These are phyloP conservation scores for Erinaceus europaeus DNA, from an alignment of 2,113 vertebrate species.

Conservation along the genomic window DNA sequence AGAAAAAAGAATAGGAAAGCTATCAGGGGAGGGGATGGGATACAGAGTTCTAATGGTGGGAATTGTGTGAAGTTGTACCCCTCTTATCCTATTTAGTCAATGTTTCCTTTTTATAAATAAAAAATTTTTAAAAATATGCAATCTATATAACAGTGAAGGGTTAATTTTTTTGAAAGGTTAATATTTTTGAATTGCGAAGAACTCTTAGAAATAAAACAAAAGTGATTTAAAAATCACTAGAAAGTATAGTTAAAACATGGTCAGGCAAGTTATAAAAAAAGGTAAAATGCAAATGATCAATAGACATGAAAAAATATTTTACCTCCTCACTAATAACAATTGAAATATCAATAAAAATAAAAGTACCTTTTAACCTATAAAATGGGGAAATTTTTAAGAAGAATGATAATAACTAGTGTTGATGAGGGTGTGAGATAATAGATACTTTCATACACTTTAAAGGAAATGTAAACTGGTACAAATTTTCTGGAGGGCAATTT, in stretches of 20 bases:
- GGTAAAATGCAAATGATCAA: neutral
- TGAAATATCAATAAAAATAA: constrained; percentile 50
- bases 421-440: constrained; percentile 16
- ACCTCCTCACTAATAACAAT: constrained; percentile 7
- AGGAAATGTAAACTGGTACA: neutral
- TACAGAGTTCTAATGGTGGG: too few species aligned
- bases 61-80: too few species aligned
- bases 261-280: constrained; percentile 19
- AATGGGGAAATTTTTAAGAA: constrained; percentile 42
- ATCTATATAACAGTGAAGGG: too few species aligned
- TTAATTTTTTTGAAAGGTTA: too few species aligned
- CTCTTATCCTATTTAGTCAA: too few species aligned
- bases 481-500: constrained; percentile 44
- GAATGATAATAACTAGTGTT: constrained; percentile 38
- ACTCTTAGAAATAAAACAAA: neutral
- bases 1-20: too few species aligned
- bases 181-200: constrained; percentile 15
- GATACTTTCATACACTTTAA: constrained; percentile 21
- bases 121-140: too few species aligned
- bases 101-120: neutral
- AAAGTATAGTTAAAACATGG: constrained; percentile 1
- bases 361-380: constrained; percentile 46
- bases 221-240: neutral
- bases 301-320: constrained; percentile 39
- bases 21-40: too few species aligned